Conservation (phyloP, 2,888 invertebrate species). For the Phasia obesa region DNA sequence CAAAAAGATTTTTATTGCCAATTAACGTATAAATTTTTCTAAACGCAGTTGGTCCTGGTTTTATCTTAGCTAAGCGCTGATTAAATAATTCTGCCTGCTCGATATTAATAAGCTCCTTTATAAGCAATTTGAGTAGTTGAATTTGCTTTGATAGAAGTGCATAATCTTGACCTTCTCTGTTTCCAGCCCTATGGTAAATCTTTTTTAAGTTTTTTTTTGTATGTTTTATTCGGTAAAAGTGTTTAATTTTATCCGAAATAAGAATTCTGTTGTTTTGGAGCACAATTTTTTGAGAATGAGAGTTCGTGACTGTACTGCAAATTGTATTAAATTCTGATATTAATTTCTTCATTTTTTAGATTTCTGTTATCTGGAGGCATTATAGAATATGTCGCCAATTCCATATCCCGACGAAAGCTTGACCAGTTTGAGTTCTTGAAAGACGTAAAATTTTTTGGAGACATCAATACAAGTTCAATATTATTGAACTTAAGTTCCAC, state of each 20-base stretch:
- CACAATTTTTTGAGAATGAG: constrained; percentile 9
- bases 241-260: constrained; percentile 5
- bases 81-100: not conserved
- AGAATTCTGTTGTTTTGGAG: not conserved
- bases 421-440: constrained; percentile 4
- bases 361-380: constrained; percentile 36
- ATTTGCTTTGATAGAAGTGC: not conserved
- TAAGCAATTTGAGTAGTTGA: not conserved
- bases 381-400: not conserved
- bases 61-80: not conserved
- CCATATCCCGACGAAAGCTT: constrained; percentile 2
- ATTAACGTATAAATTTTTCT: not conserved
- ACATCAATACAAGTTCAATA: not conserved
- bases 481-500: not conserved
- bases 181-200: not conserved
- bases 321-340: constrained; percentile 1
- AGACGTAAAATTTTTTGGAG: not conserved
- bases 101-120: not conserved
- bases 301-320: not conserved
- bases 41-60: constrained; percentile 20
- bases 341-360: constrained; percentile 3
- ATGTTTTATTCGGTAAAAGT: constrained; percentile 1
- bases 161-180: not conserved
- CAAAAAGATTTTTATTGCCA: constrained; percentile 5
- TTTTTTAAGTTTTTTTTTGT: constrained; percentile 13